Percentiles rank a stretch among this genome's conserved stretches.
These are phyloP conservation scores for Tiphia femorata DNA, from an alignment of 2,888 invertebrate species.

Conservation along the genomic window DNA sequence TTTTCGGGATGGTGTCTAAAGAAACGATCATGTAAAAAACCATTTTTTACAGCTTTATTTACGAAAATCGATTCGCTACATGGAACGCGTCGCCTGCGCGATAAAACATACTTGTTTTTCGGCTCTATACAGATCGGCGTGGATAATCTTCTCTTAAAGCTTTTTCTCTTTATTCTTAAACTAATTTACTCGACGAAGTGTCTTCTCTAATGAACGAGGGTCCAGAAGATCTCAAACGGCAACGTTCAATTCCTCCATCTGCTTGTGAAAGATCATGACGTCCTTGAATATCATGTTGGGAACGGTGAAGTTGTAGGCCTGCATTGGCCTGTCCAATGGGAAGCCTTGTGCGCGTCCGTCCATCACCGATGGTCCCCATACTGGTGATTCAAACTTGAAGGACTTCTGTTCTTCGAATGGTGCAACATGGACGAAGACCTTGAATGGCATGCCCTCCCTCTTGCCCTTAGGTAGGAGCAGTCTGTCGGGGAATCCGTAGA, in stretches of 20 bases:
- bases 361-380: constrained; percentile 47
- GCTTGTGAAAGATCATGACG: constrained; percentile 59
- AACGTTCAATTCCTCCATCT: constrained; percentile 50
- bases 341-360: constrained; percentile 71
- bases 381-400: constrained; percentile 56
- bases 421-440: constrained; percentile 74
- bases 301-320: constrained; percentile 40
- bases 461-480: constrained; percentile 76
- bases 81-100: neutral
- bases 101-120: too few species aligned
- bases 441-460: constrained; percentile 75
- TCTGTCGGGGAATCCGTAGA: constrained; percentile 74
- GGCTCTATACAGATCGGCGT: too few species aligned
- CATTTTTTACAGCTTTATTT: constrained; percentile 3
- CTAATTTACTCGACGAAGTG: too few species aligned
- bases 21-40: too few species aligned
- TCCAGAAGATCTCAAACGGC: constrained; percentile 26
- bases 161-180: too few species aligned
- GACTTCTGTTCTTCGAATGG: constrained; percentile 65
- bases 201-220: neutral
- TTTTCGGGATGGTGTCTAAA: too few species aligned
- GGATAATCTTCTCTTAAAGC: too few species aligned
- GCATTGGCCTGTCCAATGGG: constrained; percentile 72
- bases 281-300: constrained; percentile 55
- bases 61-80: neutral